Evolutionary conservation across 2,113 vertebrate genomes (phyloP).

Genomic region (Gallinago paraguaiae): DNA sequence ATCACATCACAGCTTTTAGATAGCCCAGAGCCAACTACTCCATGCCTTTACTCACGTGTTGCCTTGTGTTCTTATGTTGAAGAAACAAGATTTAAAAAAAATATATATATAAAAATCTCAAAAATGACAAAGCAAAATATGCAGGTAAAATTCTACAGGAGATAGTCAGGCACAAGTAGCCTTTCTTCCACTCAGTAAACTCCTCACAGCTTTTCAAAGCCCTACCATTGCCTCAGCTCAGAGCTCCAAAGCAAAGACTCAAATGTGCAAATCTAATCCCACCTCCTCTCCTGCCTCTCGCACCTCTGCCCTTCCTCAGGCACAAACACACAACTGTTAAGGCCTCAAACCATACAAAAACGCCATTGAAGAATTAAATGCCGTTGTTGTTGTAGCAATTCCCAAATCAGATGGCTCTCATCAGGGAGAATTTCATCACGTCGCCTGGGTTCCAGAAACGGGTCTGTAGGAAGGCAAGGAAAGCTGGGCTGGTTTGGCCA

Average conservation of each 20-base stretch:
- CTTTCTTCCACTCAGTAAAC: background rate
- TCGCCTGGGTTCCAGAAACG: background rate
- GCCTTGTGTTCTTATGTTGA: background rate
- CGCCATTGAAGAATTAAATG: background rate
- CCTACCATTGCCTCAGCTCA: background rate
- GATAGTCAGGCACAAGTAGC: background rate
- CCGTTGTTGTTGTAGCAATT: background rate
- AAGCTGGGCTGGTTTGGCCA: background rate
- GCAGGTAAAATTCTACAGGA: background rate
- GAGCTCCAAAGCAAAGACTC: background rate
- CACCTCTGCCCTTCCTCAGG: background rate
- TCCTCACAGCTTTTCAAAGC: background rate
- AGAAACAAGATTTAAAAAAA: background rate
- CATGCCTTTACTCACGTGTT: background rate
- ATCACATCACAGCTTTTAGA: background rate
- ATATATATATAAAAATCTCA: background rate
- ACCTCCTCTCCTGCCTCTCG: background rate
- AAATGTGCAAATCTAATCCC: fast-evolving
- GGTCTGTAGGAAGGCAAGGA: background rate
- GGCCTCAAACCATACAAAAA: background rate
- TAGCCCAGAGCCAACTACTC: background rate
- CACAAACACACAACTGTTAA: fast-evolving
- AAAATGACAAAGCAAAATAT: background rate
- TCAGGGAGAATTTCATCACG: background rate
- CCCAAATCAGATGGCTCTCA: background rate